Conservation (phyloP, 2,797 vertebrate genomes). For the Crocidura indochinensis region DNA sequence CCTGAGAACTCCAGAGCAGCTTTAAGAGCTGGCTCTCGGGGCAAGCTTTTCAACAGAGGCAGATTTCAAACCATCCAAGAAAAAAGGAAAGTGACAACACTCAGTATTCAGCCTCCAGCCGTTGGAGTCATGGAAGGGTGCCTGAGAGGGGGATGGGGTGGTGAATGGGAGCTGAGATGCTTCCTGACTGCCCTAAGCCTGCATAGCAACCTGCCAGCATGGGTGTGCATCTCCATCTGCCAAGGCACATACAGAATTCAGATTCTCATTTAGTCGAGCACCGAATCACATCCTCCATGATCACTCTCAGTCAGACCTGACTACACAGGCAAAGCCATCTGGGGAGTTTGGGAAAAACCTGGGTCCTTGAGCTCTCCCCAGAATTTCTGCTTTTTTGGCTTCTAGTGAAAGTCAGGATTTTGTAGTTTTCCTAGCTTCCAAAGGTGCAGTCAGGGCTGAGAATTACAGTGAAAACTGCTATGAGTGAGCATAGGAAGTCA, state of each 20-base stretch:
- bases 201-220: slow-evolving; percentile 31
- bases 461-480: neutral
- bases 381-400: neutral
- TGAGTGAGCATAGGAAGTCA: neutral
- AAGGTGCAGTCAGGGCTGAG: neutral
- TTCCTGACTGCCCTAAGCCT: slow-evolving; percentile 32
- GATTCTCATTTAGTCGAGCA: neutral
- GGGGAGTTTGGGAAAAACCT: slow-evolving; percentile 2
- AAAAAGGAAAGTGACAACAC: neutral
- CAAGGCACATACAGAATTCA: slow-evolving; percentile 16
- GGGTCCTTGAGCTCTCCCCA: neutral
- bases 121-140: neutral
- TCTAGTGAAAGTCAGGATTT: neutral
- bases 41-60: neutral
- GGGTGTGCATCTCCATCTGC: neutral
- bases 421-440: neutral
- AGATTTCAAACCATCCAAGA: neutral
- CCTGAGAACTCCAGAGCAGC: neutral
- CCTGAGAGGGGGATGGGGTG: rapidly evolving
- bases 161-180: neutral
- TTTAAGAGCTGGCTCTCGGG: neutral
- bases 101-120: neutral
- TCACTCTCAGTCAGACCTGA: slow-evolving; percentile 9
- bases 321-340: neutral
- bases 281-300: neutral